phyloP scores from a whole-genome alignment of 2,113 vertebrate genomes.

The Onychostoma macrolepis region DNA sequence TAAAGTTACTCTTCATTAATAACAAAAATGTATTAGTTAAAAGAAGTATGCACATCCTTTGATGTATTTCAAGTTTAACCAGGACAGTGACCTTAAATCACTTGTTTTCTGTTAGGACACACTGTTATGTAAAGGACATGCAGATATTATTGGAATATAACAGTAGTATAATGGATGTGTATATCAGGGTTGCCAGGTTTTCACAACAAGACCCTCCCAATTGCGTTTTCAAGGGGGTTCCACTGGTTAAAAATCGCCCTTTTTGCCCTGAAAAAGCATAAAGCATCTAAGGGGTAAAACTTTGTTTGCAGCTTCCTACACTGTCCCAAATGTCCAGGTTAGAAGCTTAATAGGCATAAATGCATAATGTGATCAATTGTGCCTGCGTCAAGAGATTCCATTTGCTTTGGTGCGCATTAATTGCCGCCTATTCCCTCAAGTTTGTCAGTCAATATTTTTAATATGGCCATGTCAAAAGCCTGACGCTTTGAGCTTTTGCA shows the following conservation, averaged over 20 bases:
- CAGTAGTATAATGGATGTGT: neutral
- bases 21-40: neutral
- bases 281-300: neutral
- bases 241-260: no score
- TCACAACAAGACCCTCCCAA: no score
- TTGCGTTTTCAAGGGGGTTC: no score
- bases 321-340: conserved; percentile 7
- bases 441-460: conserved; percentile 22
- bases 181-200: no score
- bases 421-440: neutral
- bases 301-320: neutral
- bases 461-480: neutral
- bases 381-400: neutral
- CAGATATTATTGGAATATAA: neutral
- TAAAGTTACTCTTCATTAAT: neutral
- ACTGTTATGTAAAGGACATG: neutral
- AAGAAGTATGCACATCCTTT: neutral
- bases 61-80: neutral
- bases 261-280: neutral
- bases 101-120: neutral
- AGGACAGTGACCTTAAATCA: neutral
- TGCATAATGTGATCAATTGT: neutral
- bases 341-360: neutral
- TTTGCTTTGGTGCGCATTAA: neutral
- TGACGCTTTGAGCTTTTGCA: conserved; percentile 16